Base-by-base conservation (phyloP, 2,888 invertebrate species). In the Meteorus cinctellus region DNA sequence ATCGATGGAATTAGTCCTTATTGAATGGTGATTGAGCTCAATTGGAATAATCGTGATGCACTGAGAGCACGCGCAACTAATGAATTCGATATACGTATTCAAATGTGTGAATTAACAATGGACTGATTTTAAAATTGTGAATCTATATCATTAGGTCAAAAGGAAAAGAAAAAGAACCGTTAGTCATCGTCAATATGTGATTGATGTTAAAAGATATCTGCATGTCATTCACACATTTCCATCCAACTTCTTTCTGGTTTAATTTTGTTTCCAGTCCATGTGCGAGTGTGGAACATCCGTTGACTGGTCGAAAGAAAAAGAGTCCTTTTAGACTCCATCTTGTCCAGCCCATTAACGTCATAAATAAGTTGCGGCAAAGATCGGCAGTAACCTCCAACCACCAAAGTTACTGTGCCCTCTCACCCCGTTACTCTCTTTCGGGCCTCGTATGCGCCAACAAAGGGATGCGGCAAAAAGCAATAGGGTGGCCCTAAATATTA, bases 311-410 rank as follows among this genome's bases (percentile, higher is more conserved):
- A 60, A 29, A 27, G 4, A 48, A 55, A 55, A 8, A 55, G 19
- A 31, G 16, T 31, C 16, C 62, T 14, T 62, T 29, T 10, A 16
- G 31, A 31, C 62, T 4, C 31, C 62, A 29, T 62, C n/a, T 62
- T 31, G 59, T 67, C 65, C 51, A 36, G 41, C 72, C 73, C 72
- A 71, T 68, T 62, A 59, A 59, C 77, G 85, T 83, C 83, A 77
- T 84, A 85, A 85, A 85, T 84, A 84, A 84, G 83, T 84, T 79
- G 78, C 76, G 76, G 70, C 73, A 74, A 81, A 84, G 83, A 85
- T 85, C 82, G 83, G 83, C 80, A 81, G 79, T 34, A n/a, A 34
- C 79, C 72, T 78, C 80, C 82, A 82, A 84, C 84, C 83, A 74
- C 83, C 80, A 84, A 81, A 82, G 82, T 84, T 84, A 84, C 79